Base-by-base conservation (phyloP, 2,888 invertebrate genomes). In the Hemithea aestivaria region DNA sequence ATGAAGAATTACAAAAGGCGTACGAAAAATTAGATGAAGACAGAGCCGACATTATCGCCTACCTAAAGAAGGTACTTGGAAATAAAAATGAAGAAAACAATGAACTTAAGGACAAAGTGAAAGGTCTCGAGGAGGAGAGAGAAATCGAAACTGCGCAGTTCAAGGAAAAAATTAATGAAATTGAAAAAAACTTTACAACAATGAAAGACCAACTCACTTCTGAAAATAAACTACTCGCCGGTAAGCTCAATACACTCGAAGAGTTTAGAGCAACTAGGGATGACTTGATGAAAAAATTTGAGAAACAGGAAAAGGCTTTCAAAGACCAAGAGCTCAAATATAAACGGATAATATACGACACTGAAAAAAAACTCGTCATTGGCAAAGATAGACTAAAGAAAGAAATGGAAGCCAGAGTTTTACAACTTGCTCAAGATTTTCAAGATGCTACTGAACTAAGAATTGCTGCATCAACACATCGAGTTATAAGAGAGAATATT, bases 251-350 rank as follows among this genome's bases (percentile, higher is more conserved):
- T 58, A 93, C 96, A 0, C 75, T 97, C 45, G 97, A 97, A 75
- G 97, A 97, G 58, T 97, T 96, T 76, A 90, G 96, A 53, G 88
- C 93, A n/a, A 95, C 96, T 52, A 90, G 95, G 45, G 94, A 96
- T 49, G 93, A 96, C 44, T 80, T 97, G 30, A 92, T 96, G 90
- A 89, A 90, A 51, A 96, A 95, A 67, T 96, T 94, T 68, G 93
- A 94, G 58, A 88, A 89, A 25, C 94, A 96, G 76, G 95, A 96
- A 58, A 84, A 90, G 39, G 90, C 90, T 30, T 90, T 94, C 51
- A 90, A 90, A 58, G 91, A 93, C 32, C 94, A 95, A 67, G 93
- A 96, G 63, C 88, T 91, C 59, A 88, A 90, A 22, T 95, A 96
- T 59, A 92, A 93, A 61, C 89, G 93, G 53, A 88, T 91, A 10